phyloP scores from a whole-genome alignment of 2,888 invertebrate genomes.

The Drosophila pseudotakahashii region DNA sequence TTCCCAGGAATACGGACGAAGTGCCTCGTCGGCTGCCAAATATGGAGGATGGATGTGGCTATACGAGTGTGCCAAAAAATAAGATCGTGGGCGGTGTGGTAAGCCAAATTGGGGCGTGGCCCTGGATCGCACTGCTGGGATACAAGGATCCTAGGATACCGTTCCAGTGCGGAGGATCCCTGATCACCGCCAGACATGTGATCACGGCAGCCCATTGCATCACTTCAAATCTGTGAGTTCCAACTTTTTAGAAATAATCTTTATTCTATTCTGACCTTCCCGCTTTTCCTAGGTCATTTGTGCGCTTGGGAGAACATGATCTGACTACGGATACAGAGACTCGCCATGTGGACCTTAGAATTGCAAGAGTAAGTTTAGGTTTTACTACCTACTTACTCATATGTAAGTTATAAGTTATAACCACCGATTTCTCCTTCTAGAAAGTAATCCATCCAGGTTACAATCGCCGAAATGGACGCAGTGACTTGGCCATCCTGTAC shows the following conservation, averaged over 20 bases:
- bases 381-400: too few species aligned
- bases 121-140: conserved; percentile 91
- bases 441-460: conserved; percentile 73
- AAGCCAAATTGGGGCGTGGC: conserved; percentile 90
- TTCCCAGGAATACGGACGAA: conserved; percentile 48
- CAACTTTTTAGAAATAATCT: not conserved
- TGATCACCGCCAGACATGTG: conserved; percentile 86
- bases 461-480: conserved; percentile 85
- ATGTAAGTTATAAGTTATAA: too few species aligned
- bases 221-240: conserved; percentile 75
- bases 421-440: conserved; percentile 46
- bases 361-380: conserved; percentile 84
- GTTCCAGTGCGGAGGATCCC: conserved; percentile 85
- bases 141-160: conserved; percentile 85
- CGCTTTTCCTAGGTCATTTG: conserved; percentile 77
- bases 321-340: conserved; percentile 87
- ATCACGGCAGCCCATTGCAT: conserved; percentile 86
- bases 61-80: conserved; percentile 84
- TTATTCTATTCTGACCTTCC: not conserved
- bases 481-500: conserved; percentile 92
- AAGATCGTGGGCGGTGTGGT: conserved; percentile 90
- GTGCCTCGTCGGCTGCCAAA: conserved; percentile 76
- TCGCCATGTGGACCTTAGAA: conserved; percentile 86
- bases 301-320: conserved; percentile 92
- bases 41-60: conserved; percentile 87